A percentile compares a stretch with the other conserved stretches of the same genome.
Evolutionary conservation across 2,888 invertebrate genomes (phyloP).

Genomic region (Hymenopus coronatus): DNA sequence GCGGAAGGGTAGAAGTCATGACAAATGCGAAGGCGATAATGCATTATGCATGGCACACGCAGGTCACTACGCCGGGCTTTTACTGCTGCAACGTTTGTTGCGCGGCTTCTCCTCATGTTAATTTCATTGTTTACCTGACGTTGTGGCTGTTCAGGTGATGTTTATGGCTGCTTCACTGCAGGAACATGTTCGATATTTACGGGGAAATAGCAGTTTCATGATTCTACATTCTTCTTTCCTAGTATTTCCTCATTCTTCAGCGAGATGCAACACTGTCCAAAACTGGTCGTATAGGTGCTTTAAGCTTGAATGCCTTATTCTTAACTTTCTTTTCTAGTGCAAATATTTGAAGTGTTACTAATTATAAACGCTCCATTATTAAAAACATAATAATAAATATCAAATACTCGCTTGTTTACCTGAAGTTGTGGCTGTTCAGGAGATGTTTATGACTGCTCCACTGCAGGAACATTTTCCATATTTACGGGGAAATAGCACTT

Average conservation of each 20-base stretch:
- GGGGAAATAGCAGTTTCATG: neutral
- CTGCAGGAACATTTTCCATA: neutral
- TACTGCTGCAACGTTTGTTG: neutral
- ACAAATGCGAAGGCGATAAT: neutral
- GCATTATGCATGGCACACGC: slow-evolving; percentile 4
- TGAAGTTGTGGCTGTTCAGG: neutral
- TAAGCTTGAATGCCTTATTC: too few species aligned
- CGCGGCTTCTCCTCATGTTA: neutral
- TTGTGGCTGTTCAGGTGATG: neutral
- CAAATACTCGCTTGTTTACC: neutral
- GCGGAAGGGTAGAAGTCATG: neutral
- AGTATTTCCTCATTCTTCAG: neutral
- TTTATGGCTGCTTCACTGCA: neutral
- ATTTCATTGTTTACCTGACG: neutral
- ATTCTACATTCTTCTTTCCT: neutral
- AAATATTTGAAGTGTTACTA: too few species aligned
- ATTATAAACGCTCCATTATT: too few species aligned
- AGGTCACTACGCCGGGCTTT: neutral
- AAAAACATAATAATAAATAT: too few species aligned
- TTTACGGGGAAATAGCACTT: neutral
- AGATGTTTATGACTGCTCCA: neutral
- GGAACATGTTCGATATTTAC: neutral
- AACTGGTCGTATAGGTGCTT: neutral
- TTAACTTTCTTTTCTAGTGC: too few species aligned
- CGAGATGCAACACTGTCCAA: neutral